Evolutionary conservation across 92 coral and sea anemone genomes (phyloP).

Genomic region (Montipora capitata): DNA sequence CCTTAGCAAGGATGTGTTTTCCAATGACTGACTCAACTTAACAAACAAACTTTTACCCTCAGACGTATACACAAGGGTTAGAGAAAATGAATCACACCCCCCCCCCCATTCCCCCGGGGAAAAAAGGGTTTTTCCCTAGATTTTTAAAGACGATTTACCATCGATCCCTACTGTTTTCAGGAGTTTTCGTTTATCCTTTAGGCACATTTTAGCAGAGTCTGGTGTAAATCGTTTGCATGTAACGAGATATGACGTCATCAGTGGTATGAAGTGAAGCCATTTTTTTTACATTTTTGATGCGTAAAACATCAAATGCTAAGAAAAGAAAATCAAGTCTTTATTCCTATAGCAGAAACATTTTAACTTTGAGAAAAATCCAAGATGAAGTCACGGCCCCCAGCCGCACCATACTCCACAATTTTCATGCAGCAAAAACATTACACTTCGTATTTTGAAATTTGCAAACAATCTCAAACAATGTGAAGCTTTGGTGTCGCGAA

Average conservation of each 20-base stretch:
- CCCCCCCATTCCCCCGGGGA: neutral
- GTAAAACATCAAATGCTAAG: neutral
- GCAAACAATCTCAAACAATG: neutral
- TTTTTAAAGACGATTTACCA: neutral
- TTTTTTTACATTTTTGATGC: neutral
- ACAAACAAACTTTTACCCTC: neutral
- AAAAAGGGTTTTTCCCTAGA: too few relatives aligned
- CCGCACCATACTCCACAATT: neutral
- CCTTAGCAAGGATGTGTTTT: neutral
- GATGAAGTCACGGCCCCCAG: neutral
- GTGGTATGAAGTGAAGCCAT: neutral
- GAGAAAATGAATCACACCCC: neutral
- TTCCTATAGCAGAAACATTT: neutral
- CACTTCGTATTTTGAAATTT: neutral
- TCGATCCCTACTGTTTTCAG: conserved; percentile 2
- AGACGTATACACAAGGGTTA: neutral
- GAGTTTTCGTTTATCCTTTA: conserved; percentile 3
- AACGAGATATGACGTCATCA: conserved; percentile 1
- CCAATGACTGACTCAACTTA: neutral
- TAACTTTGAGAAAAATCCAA: neutral
- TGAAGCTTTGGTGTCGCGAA: neutral
- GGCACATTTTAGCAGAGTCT: neutral
- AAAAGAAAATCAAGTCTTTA: neutral
- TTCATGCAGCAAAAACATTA: neutral
- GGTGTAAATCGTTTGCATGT: neutral